These are phyloP conservation scores for Melipona quadrifasciata DNA, from an alignment of 1,140 invertebrate genomes.

Conservation along the genomic window DNA sequence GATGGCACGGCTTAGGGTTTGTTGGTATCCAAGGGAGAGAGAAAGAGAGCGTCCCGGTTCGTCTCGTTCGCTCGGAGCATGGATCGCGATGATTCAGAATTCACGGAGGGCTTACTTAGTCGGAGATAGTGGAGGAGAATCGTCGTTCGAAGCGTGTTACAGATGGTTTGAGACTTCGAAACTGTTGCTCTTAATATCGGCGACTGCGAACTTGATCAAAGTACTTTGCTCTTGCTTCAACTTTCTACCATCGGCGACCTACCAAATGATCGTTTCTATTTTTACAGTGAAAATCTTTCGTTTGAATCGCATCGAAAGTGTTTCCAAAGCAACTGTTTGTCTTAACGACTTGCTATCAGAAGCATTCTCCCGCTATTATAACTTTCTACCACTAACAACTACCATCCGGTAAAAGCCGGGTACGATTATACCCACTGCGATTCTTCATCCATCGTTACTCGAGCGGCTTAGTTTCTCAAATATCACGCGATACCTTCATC, in stretches of 20 bases:
- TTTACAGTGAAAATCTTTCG: not conserved
- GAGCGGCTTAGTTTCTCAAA: not conserved
- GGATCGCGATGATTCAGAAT: not conserved
- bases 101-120: not conserved
- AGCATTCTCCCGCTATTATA: not conserved
- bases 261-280: not conserved
- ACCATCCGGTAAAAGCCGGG: not conserved
- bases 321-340: not conserved
- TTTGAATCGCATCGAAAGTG: not conserved
- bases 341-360: not conserved
- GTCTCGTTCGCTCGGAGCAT: not conserved
- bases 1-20: not conserved
- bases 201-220: not conserved
- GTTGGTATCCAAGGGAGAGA: not conserved
- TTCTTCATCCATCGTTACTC: not conserved
- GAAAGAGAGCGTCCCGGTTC: not conserved
- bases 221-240: not conserved
- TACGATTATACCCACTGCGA: not conserved
- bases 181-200: not conserved
- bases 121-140: not conserved
- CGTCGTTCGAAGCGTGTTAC: not conserved
- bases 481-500: conserved; percentile 5
- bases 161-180: too few relatives aligned
- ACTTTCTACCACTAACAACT: not conserved
- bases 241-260: not conserved